phyloP scores from a whole-genome alignment of 2,797 vertebrate genomes.

The Rhinichthys osculus region DNA sequence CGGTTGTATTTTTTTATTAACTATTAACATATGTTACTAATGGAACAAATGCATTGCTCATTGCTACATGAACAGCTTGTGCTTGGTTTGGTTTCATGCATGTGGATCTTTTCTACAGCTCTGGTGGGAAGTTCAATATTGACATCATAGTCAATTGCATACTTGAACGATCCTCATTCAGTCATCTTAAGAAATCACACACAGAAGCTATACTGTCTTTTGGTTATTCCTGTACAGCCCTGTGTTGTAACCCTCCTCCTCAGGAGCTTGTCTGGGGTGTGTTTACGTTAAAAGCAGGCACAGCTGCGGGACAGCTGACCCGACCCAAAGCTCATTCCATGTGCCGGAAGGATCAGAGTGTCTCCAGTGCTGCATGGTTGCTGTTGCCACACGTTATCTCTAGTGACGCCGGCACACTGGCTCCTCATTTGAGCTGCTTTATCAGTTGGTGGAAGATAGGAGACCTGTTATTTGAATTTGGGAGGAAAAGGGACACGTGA shows the following conservation, averaged over 20 bases:
- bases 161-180: background rate
- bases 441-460: constrained; percentile 5
- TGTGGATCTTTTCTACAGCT: background rate
- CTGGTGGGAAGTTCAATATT: background rate
- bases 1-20: background rate
- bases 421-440: background rate
- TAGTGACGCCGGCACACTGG: background rate
- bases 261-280: background rate
- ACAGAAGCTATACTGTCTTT: background rate
- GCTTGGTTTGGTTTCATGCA: background rate
- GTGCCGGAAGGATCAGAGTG: background rate
- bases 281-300: constrained; percentile 14
- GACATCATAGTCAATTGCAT: background rate
- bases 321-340: background rate
- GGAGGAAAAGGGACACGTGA: background rate
- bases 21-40: background rate
- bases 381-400: background rate
- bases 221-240: background rate
- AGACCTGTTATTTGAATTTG: constrained; percentile 48
- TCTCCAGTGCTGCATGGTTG: background rate
- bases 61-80: background rate
- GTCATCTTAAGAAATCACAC: background rate
- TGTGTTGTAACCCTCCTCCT: background rate
- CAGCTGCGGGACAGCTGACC: constrained; percentile 16
- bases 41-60: background rate